Base-by-base conservation (phyloP, 2,888 invertebrate species). In the Gastracanthus pulcherrimus region DNA sequence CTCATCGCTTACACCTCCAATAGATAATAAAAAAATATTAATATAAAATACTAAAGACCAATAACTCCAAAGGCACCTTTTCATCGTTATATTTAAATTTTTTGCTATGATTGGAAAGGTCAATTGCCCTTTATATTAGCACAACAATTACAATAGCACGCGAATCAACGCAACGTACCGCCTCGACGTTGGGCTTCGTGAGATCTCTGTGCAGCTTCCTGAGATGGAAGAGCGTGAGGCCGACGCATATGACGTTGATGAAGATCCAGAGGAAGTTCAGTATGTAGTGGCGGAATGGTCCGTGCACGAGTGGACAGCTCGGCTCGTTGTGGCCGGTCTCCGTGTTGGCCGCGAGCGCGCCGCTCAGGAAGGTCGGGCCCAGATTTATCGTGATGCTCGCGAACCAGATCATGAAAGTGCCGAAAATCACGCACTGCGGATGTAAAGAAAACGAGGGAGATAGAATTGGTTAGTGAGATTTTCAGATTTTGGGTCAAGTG, bases 401-500 rank as follows among this genome's bases (percentile, higher is more conserved):
- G 92, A 98, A 97, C 97, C 97, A 98, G 89, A 97, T 97, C 95
- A 97, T 97, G 92, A 97, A 96, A 74, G 97, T 95, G 84, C 97
- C 97, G 92, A 98, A 98, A 69, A 97, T 94, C 83, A 97, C 97
- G 92, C 98, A 98, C 94, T 97, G 95, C 38, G 88, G 41, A 48
- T 29, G 72, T 58, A 62, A 9, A 41, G 34, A 0, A 23, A 13
- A 62, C 60, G 58, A 67, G 9, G 11, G 16, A 36, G 19, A 38
- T 31, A 3, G 7, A n/a, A n/a, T n/a, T n/a, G n/a, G n/a, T n/a
- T n/a, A n/a, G n/a, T n/a, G n/a, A n/a, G n/a, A n/a, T n/a, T n/a
- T n/a, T n/a, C n/a, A n/a, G n/a, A n/a, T n/a, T n/a, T n/a, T n/a
- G n/a, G n/a, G n/a, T n/a, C n/a, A n/a, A n/a, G n/a, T n/a, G n/a